phyloP scores from a whole-genome alignment of 2,888 invertebrate species.

The Neria commutata region DNA sequence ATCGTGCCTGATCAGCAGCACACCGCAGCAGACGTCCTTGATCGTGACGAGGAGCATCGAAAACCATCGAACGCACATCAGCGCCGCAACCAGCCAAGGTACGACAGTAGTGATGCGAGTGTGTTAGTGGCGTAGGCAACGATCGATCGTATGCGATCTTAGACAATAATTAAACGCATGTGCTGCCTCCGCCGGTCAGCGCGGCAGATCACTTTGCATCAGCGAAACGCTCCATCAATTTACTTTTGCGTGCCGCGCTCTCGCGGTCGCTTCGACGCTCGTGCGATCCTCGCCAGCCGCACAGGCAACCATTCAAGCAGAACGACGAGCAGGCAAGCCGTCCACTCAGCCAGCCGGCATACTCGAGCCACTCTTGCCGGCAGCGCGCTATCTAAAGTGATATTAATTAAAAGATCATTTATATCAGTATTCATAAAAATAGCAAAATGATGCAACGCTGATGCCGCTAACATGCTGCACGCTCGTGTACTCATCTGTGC shows the following conservation, averaged over 20 bases:
- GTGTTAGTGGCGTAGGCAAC: too few relatives aligned
- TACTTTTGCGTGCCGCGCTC: conserved; percentile 11
- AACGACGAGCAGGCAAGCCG: neutral
- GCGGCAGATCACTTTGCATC: conserved; percentile 53
- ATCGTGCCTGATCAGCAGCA: neutral
- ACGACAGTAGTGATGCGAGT: too few relatives aligned
- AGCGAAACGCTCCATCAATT: conserved; percentile 57
- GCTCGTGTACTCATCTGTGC: too few relatives aligned
- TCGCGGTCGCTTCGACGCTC: neutral
- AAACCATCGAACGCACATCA: too few relatives aligned
- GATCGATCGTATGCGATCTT: neutral
- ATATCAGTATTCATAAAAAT: conserved; percentile 52
- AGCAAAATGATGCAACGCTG: conserved; percentile 45
- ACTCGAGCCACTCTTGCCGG: neutral
- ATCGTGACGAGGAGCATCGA: too few relatives aligned
- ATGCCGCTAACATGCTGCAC: conserved; percentile 6
- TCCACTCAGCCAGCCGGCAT: neutral
- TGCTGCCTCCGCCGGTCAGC: neutral
- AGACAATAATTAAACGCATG: conserved; percentile 2
- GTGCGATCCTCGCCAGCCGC: neutral
- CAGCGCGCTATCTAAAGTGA: conserved; percentile 48
- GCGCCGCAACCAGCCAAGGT: too few relatives aligned
- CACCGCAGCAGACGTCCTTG: neutral
- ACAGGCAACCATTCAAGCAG: neutral
- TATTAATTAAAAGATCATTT: conserved; percentile 56